Evolutionary conservation across 2,797 vertebrate genomes (phyloP), one percentile per base, ranked within the genome.

Genomic region (Antennarius maculatus): DNA sequence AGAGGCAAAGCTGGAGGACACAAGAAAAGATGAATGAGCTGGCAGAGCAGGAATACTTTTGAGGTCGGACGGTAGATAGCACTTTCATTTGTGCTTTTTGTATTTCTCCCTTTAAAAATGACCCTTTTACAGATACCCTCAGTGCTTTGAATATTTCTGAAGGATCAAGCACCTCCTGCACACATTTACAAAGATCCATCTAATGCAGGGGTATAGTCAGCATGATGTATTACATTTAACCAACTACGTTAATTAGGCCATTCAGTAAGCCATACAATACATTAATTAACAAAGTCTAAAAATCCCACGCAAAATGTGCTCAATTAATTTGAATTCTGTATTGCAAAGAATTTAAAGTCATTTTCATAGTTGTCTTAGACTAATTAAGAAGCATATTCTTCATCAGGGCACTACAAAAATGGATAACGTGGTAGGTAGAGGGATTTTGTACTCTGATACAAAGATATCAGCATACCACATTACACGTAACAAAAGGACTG

Each of bases 221-320:
- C 56, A 50, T 73, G 66, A 85, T 80, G 23, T 45, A 82, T 80
- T 70, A 58, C 15, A 62, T 48, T 27, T 18, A 63, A 65, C 41
- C 28, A 69, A 27, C 52, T 18, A 50, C 61, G 42, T 37, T 80
- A 79, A 84, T 74, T 46, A 70, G 66, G 69, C 63, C 37, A 80
- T 80, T 69, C 23, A 62, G 73, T 71, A 65, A 74, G 46, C 43
- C 42, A 60, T 68, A 61, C 42, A 61, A 55, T 62, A 59, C 39
- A 74, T 76, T 71, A 50, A 79, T 79, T 71, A 77, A 77, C 47
- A 75, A 71, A 59, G 65, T 52, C 18, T 67, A 80, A 76, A 61
- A 51, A 47, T 48, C 67, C 70, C 6, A 49, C 50, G 34, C 16
- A 61, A 48, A 48, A 59, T 8, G 2, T 27, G 9, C 27, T 60